Percentiles rank a stretch among this genome's conserved stretches.
phyloP scores from a whole-genome alignment of 2,113 vertebrate species.

The Chitala chitala region DNA sequence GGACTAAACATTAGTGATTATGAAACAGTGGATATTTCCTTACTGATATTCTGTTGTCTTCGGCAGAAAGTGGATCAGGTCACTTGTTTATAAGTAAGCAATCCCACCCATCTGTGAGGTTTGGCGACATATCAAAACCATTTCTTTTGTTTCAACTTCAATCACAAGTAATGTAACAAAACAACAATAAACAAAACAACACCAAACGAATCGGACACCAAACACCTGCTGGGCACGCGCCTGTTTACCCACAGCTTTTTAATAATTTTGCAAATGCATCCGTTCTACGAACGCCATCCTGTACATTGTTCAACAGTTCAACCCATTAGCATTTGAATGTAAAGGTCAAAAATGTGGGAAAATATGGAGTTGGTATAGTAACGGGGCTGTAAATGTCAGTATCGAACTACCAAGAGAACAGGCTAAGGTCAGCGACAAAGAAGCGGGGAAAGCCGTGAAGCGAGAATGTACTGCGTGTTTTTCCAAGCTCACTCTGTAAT shows the following conservation, averaged over 20 bases:
- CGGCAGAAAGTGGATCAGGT: too few species aligned
- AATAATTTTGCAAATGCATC: neutral
- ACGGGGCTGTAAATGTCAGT: constrained; percentile 15
- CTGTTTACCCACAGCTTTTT: neutral
- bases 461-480: neutral
- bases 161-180: too few species aligned
- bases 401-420: neutral
- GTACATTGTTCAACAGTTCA: constrained; percentile 5
- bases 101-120: too few species aligned
- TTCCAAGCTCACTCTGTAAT: neutral
- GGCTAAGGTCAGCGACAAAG: neutral
- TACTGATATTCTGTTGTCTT: too few species aligned
- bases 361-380: constrained; percentile 6
- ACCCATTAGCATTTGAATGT: constrained; percentile 23
- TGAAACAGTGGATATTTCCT: too few species aligned
- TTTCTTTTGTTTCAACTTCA: too few species aligned
- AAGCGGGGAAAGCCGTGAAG: neutral
- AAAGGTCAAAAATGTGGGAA: constrained; percentile 21
- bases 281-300: neutral
- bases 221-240: too few species aligned
- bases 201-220: too few species aligned
- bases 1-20: too few species aligned
- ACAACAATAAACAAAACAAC: too few species aligned
- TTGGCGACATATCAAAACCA: too few species aligned
- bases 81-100: too few species aligned